phyloP scores from a whole-genome alignment of 1,140 invertebrate genomes.

The Aradophagus sp. region DNA sequence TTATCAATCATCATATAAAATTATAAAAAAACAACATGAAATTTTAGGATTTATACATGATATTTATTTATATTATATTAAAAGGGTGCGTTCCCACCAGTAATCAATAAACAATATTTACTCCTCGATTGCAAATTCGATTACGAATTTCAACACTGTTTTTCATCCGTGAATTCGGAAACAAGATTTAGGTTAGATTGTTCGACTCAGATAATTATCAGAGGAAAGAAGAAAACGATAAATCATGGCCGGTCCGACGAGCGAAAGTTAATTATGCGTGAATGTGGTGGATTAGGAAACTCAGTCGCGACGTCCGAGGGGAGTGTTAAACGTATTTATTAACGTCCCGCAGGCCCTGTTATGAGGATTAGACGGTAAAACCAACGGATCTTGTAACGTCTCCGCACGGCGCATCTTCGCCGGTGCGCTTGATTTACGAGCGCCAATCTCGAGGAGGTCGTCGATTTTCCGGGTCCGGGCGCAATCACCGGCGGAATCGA shows the following conservation, averaged over 20 bases:
- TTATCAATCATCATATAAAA: no score
- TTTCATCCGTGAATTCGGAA: no score
- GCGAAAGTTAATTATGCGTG: constrained; percentile 50
- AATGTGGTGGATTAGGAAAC: constrained; percentile 50
- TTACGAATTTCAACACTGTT: no score
- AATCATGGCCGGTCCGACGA: constrained; percentile 18
- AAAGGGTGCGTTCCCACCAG: no score
- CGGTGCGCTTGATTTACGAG: constrained; percentile 53
- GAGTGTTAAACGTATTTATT: constrained; percentile 62
- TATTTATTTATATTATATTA: no score
- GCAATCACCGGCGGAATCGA: constrained; percentile 36
- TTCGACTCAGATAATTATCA: no score
- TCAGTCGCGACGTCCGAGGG: constrained; percentile 23
- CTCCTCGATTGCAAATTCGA: no score
- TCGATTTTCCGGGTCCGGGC: constrained; percentile 31
- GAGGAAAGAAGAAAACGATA: constrained; percentile 22
- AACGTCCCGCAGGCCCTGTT: constrained; percentile 46
- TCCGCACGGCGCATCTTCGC: constrained; percentile 39
- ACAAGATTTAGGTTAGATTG: no score
- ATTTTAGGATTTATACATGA: no score
- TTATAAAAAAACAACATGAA: no score
- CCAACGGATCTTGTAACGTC: constrained; percentile 42
- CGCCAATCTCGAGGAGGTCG: constrained; percentile 49
- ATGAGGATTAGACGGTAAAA: constrained; percentile 56
- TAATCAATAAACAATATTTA: no score